Conservation (phyloP, 2,888 invertebrate species). For the Cistogaster globosa region DNA sequence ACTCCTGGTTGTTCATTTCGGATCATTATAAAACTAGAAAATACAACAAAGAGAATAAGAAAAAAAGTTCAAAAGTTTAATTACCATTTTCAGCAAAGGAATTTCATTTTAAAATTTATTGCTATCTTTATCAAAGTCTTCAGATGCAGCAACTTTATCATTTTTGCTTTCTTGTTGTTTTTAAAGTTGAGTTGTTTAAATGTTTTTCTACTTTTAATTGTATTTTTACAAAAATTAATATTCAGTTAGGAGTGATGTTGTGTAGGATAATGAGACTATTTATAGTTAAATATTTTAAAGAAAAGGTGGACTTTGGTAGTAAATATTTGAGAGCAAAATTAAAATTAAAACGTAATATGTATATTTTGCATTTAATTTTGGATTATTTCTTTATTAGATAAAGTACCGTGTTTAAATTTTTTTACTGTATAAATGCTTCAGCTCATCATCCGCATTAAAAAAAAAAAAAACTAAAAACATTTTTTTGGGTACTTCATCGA, state of each 20-base stretch:
- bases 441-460: no score
- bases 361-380: no score
- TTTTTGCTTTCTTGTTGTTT: not conserved
- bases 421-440: no score
- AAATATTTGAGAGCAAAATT: not conserved
- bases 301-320: not conserved
- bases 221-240: conserved; percentile 6
- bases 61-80: conserved; percentile 80
- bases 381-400: no score
- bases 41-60: not conserved
- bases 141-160: conserved; percentile 18
- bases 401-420: no score
- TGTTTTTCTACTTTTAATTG: not conserved
- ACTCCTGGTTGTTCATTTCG: not conserved
- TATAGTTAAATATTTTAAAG: not conserved
- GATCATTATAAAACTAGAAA: conserved; percentile 39
- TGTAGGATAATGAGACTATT: not conserved
- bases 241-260: not conserved
- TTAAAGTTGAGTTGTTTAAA: not conserved
- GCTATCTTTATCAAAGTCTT: conserved; percentile 74
- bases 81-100: conserved; percentile 76
- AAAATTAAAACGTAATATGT: no score
- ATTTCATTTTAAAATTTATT: conserved; percentile 68
- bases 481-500: no score
- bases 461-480: no score